A percentile compares a stretch with the other conserved stretches of the same genome.
These are phyloP conservation scores for Coptodon rendalli DNA, from an alignment of 2,113 vertebrate species.

Conservation along the genomic window DNA sequence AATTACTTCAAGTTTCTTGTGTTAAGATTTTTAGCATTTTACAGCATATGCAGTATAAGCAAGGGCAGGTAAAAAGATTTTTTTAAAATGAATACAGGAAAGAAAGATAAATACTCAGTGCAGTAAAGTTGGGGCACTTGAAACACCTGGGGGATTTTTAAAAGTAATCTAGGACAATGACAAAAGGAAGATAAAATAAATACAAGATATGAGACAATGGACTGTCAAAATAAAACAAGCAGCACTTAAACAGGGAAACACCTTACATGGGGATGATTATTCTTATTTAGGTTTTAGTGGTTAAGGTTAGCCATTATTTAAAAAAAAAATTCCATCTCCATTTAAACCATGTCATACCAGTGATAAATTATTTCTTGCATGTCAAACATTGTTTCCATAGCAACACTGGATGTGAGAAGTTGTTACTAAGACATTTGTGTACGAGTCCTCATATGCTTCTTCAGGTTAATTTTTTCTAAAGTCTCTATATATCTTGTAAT, in stretches of 20 bases:
- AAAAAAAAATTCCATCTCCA: background rate
- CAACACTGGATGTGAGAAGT: constrained; percentile 39
- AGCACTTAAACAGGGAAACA: fast-evolving
- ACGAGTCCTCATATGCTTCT: background rate
- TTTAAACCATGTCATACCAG: background rate
- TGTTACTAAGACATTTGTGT: background rate
- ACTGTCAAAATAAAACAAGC: background rate
- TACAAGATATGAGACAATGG: background rate
- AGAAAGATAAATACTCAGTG: background rate
- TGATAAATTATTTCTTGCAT: background rate
- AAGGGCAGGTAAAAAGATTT: background rate
- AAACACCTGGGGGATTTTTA: background rate
- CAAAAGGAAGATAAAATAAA: background rate
- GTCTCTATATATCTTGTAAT: background rate
- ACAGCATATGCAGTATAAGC: background rate
- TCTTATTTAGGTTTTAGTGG: background rate
- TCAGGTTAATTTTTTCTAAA: background rate
- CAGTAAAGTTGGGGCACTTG: background rate
- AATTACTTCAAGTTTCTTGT: background rate
- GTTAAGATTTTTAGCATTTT: background rate
- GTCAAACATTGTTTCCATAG: constrained; percentile 49
- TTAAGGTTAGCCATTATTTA: background rate
- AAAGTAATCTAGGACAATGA: background rate
- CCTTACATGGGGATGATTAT: background rate
- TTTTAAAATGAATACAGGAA: fast-evolving